Base-by-base conservation (phyloP, 1,140 invertebrate genomes). In the Saccostrea echinata region DNA sequence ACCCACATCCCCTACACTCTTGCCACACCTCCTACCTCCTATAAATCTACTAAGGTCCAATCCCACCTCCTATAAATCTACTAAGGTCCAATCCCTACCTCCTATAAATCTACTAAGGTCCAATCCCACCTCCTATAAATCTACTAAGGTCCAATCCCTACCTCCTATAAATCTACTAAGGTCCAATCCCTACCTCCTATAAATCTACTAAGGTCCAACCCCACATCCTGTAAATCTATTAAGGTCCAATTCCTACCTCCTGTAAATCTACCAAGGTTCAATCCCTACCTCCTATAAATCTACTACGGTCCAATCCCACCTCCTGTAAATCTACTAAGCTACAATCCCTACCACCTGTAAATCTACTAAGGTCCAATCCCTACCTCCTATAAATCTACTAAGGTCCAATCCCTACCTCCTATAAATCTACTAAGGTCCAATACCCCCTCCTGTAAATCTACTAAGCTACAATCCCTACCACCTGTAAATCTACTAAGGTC, bases 201-300 rank as follows among this genome's bases (percentile, higher is more conserved):
- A 61, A 43, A n/a, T n/a, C n/a, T n/a, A n/a, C n/a, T n/a, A n/a
- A n/a, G n/a, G n/a, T n/a, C n/a, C n/a, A n/a, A n/a, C n/a, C n/a
- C n/a, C n/a, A n/a, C n/a, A n/a, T n/a, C n/a, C 21, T 30, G 12
- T 51, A 51, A 27, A 18, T 68, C 3, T 1, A 64, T 6, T 68
- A 27, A 83, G 43, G 21, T 24, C 35, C 6, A 4, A n/a, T 21
- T 43, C 84, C 35, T 71, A 91, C 91, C 90, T 90, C 88, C 88
- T 92, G 43, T 91, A 61, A 43, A 18, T 68, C 3, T 1, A 64
- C 21, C 13, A 27, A 83, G 43, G 21, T 24, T 18, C 6, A 4
- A n/a, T 21, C 61, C 84, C 35, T 71, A 91, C 91, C 90, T 90
- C 88, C 88, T 92, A 30, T 91, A 61, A 43, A n/a, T n/a, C n/a